phyloP scores from a whole-genome alignment of 2,888 invertebrate species.

The Caenorhabditis parvicauda region DNA sequence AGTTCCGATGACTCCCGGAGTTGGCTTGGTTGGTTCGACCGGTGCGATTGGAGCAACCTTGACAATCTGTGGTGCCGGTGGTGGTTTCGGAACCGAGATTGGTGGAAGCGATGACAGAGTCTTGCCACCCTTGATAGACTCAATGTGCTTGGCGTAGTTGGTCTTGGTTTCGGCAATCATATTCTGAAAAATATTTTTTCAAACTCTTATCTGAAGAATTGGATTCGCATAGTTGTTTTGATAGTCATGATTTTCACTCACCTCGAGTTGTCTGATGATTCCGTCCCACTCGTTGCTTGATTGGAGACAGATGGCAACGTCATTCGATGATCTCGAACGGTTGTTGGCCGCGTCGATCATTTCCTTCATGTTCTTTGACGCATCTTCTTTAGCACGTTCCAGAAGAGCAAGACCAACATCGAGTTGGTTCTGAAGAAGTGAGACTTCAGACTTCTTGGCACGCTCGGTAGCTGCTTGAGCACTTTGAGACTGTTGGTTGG shows the following conservation, averaged over 20 bases:
- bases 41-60: constrained; percentile 19
- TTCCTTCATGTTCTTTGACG: constrained; percentile 14
- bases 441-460: constrained; percentile 49
- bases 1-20: constrained; percentile 23
- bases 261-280: constrained; percentile 12
- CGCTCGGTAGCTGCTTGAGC: constrained; percentile 37
- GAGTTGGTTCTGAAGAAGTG: constrained; percentile 44
- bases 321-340: constrained; percentile 1
- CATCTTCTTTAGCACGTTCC: constrained; percentile 51
- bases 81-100: constrained; percentile 50
- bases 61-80: constrained; percentile 35
- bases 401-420: constrained; percentile 47
- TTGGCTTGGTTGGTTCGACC: constrained; percentile 18
- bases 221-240: not conserved
- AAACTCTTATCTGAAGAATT: not conserved
- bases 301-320: constrained; percentile 4
- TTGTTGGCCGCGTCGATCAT: constrained; percentile 16
- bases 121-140: constrained; percentile 47
- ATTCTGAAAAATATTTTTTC: not conserved
- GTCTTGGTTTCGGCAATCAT: constrained; percentile 34
- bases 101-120: constrained; percentile 41
- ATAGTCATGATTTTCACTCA: not conserved
- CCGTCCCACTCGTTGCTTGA: constrained; percentile 17
- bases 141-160: constrained; percentile 43
- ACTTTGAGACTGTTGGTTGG: constrained; percentile 6